Conservation (phyloP, 1,140 invertebrate genomes). For the Steinernema feltiae region DNA sequence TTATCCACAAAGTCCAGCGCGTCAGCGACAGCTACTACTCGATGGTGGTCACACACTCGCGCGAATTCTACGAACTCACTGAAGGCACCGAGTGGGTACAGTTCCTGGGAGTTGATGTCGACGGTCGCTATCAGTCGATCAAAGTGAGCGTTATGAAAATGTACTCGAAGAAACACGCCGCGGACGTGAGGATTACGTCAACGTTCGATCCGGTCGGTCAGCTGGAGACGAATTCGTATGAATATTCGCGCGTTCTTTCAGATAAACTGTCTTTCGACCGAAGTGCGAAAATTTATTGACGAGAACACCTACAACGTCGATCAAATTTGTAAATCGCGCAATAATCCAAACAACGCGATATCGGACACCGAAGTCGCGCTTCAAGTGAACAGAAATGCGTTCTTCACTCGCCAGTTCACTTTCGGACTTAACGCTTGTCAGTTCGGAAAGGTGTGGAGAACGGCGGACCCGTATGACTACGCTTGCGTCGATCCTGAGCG, state of each 20-base stretch:
- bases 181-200: constrained; percentile 35
- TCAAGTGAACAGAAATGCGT: constrained; percentile 13
- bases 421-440: constrained; percentile 30
- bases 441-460: constrained; percentile 30
- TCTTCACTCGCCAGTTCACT: constrained; percentile 14
- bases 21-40: constrained; percentile 50
- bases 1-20: constrained; percentile 50
- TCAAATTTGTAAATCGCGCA: constrained; percentile 17
- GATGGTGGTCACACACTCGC: constrained; percentile 42
- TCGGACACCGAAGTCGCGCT: constrained; percentile 4
- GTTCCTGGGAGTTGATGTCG: constrained; percentile 32
- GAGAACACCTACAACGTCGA: constrained; percentile 23
- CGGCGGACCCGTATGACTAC: not conserved
- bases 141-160: constrained; percentile 41
- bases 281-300: not conserved
- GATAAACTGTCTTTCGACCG: not conserved
- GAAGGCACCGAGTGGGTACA: constrained; percentile 38
- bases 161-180: constrained; percentile 30
- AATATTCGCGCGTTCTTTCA: constrained; percentile 4
- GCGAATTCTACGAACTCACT: constrained; percentile 52
- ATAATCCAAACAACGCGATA: constrained; percentile 28
- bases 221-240: not conserved
- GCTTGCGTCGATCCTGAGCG: not conserved
- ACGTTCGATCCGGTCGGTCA: constrained; percentile 25
- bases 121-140: constrained; percentile 44